Evolutionary conservation across 2,797 vertebrate species (phyloP), one percentile per base, ranked within the genome.

Genomic region (Thunnus albacares): DNA sequence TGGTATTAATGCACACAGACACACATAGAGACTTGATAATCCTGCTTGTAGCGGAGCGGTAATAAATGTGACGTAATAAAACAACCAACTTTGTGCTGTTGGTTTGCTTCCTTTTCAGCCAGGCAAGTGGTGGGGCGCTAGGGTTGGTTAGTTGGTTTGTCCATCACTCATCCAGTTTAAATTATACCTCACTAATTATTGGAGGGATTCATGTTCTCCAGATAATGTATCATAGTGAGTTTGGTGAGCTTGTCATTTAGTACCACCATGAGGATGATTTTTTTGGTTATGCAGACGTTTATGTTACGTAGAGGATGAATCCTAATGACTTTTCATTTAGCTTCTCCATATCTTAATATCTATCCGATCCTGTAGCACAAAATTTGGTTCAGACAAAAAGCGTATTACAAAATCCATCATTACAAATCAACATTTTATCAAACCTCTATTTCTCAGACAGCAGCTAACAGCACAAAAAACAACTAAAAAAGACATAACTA

Each of bases 1-100:
- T 41, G 35, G 22, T 28, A 13, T 79, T 51, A 57, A 64, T 51
- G 20, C 58, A 41, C 49, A 63, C 60, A 81, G 9, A 22, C 43
- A 68, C 47, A 45, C 38, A 71, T 35, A 56, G 47, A 28, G 24
- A 10, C 6, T 22, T 62, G 60, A 75, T 33, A 33, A 33, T 33
- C 5, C 30, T 6, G 30, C 5, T 6, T 7, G 30, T 33, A 45
- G 38, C 26, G 24, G 35, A 28, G 12, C n/a, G 18, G 57, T 30
- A 20, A 51, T 61, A 49, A 28, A 58, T 43, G 41, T 43, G 3
- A 41, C 38, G 3, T 41, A 41, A 41, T 41, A 41, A 41, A 13
- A 13, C 12, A 41, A 41, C 38, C 0, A 41, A 41, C 24, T 30
- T 12, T 3, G 49, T 28, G 56, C 45, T 49, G 1, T 63, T 45